These are phyloP conservation scores for Globodera ellingtonae DNA, from an alignment of 1,140 invertebrate genomes.

Conservation along the genomic window DNA sequence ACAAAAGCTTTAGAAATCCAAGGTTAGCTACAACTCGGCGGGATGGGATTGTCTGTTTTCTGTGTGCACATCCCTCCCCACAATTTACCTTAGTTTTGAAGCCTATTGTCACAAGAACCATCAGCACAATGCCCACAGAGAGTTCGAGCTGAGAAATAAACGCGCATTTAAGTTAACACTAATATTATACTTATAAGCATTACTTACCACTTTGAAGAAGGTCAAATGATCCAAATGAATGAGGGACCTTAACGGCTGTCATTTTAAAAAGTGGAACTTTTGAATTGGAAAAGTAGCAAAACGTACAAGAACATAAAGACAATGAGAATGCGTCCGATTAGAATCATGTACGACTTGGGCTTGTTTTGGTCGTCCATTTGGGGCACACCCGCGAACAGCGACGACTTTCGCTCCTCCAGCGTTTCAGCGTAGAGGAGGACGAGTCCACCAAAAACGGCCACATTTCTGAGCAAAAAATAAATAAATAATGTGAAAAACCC, in stretches of 20 bases:
- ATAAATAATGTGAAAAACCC: too few species aligned
- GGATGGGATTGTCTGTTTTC: too few species aligned
- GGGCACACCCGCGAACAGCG: constrained; percentile 96
- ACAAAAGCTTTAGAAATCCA: too few species aligned
- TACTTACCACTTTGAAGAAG: constrained; percentile 24
- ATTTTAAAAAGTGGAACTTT: constrained; percentile 58
- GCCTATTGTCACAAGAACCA: constrained; percentile 92
- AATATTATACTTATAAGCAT: neutral
- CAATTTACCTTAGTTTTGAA: constrained; percentile 85
- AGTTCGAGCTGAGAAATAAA: constrained; percentile 77
- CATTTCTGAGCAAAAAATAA: constrained; percentile 73
- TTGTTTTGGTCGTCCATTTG: constrained; percentile 87
- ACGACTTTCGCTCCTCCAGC: constrained; percentile 75
- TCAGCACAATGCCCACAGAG: constrained; percentile 86
- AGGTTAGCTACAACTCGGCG: too few species aligned
- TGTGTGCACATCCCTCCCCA: too few species aligned
- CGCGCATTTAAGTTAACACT: neutral
- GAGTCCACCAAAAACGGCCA: constrained; percentile 92
- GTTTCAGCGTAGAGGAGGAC: constrained; percentile 88
- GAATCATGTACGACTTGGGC: constrained; percentile 93
- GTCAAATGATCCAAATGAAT: constrained; percentile 30
- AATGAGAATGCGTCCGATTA: constrained; percentile 88
- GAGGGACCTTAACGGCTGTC: constrained; percentile 12
- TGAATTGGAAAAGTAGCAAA: constrained; percentile 83
- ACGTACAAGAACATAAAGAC: constrained; percentile 99